A percentile compares a stretch with the other conserved stretches of the same genome.
phyloP scores from a whole-genome alignment of 1,140 invertebrate genomes.

The Reticulitermes speratus region DNA sequence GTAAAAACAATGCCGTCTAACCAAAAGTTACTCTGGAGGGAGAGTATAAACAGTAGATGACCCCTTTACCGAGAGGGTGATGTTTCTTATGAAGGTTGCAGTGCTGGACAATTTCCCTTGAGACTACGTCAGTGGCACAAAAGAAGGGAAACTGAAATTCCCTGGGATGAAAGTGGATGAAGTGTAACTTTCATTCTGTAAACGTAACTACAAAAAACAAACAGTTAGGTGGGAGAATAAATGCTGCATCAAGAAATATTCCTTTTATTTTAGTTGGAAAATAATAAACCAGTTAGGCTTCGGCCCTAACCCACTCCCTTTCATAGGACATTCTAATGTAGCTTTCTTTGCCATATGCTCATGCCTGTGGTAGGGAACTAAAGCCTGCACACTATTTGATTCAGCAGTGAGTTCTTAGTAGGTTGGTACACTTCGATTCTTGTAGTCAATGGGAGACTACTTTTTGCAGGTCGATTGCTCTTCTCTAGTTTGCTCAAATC shows the following conservation, averaged over 20 bases:
- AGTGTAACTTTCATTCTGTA: neutral
- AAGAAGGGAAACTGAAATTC: neutral
- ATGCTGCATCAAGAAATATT: neutral
- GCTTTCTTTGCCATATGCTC: neutral
- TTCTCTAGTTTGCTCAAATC: neutral
- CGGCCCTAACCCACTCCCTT: neutral
- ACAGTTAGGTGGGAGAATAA: neutral
- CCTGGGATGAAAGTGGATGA: neutral
- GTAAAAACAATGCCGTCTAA: neutral
- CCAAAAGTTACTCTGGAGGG: neutral
- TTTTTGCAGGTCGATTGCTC: neutral
- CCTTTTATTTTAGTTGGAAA: neutral
- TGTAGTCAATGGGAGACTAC: neutral
- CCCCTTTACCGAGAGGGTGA: neutral
- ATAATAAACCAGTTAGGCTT: neutral
- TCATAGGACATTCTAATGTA: neutral
- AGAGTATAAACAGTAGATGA: neutral
- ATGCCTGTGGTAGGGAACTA: neutral
- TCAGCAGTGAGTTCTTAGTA: neutral
- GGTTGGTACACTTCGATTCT: neutral
- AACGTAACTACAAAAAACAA: conserved; percentile 10
- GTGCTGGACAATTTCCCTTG: neutral
- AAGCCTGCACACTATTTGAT: neutral
- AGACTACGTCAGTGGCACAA: neutral
- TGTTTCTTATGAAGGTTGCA: neutral